Conservation (phyloP, 2,888 invertebrate species). For the Lepidochitona cinerea region DNA sequence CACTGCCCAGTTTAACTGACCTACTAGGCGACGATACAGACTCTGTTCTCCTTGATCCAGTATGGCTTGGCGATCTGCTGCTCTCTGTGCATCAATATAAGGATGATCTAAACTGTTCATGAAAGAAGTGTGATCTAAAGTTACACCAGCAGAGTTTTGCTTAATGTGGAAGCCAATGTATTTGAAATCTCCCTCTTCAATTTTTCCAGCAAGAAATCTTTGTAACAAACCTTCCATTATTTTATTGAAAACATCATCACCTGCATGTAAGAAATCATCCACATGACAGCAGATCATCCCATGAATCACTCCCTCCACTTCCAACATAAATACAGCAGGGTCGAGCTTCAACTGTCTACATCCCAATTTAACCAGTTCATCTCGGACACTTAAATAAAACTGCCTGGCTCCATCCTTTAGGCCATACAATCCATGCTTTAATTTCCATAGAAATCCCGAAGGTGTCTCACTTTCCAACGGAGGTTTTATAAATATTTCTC, state of each 20-base stretch:
- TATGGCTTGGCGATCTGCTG: not conserved
- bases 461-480: constrained; percentile 24
- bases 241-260: not conserved
- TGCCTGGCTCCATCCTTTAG: constrained; percentile 36
- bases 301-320: not conserved
- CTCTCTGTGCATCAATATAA: not conserved
- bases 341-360: constrained; percentile 13
- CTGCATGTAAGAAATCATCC: constrained; percentile 20
- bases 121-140: not conserved
- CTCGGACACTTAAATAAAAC: constrained; percentile 34
- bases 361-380: constrained; percentile 26
- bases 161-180: constrained; percentile 12
- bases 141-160: not conserved
- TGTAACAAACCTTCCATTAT: not conserved
- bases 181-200: not conserved
- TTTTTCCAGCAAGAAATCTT: not conserved
- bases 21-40: not conserved
- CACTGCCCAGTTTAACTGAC: constrained; percentile 24
- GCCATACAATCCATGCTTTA: constrained; percentile 35
- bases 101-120: not conserved
- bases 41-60: not conserved
- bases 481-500: constrained; percentile 30
- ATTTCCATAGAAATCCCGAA: constrained; percentile 29
- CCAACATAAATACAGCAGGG: constrained; percentile 9
- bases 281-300: constrained; percentile 14